Evolutionary conservation across 2,797 vertebrate genomes (phyloP).

Genomic region (Malacoctenus gilli): DNA sequence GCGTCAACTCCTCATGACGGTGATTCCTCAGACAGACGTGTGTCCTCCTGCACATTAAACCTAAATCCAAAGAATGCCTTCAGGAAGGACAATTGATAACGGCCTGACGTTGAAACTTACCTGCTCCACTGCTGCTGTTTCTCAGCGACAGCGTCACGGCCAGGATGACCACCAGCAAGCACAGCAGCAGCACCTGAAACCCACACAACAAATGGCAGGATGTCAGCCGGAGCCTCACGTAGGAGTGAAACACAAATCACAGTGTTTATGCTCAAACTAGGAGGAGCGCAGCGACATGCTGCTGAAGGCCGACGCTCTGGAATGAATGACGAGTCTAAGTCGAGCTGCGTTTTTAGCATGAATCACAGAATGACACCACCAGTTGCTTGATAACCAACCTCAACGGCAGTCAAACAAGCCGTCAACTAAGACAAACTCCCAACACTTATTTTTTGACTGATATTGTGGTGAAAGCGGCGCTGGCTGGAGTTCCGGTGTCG

Average conservation of each 20-base stretch:
- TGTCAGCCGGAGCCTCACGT: neutral
- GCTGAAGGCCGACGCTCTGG: too few species aligned
- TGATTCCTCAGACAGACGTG: too few species aligned
- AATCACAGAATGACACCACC: too few species aligned
- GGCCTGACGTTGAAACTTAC: slow-evolving; percentile 72
- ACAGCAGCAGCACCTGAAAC: slow-evolving; percentile 86
- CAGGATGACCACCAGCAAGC: slow-evolving; percentile 85
- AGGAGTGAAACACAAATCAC: neutral
- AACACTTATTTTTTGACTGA: neutral
- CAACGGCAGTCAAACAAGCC: too few species aligned
- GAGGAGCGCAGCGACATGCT: too few species aligned
- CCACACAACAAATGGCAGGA: slow-evolving; percentile 19
- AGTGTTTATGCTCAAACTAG: slow-evolving; percentile 3
- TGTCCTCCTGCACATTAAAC: too few species aligned
- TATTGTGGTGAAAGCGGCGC: neutral
- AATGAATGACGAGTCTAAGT: too few species aligned
- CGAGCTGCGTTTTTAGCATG: too few species aligned
- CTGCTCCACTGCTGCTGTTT: slow-evolving; percentile 77
- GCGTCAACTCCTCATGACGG: too few species aligned
- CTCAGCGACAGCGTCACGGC: slow-evolving; percentile 86
- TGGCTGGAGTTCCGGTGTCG: neutral
- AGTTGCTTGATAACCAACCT: too few species aligned
- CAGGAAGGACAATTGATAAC: neutral
- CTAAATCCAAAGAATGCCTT: neutral
- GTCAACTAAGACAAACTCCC: too few species aligned